Percentiles rank a stretch among this genome's conserved stretches.
These are phyloP conservation scores for Euzophera pinguis DNA, from an alignment of 2,888 invertebrate genomes.

Conservation along the genomic window DNA sequence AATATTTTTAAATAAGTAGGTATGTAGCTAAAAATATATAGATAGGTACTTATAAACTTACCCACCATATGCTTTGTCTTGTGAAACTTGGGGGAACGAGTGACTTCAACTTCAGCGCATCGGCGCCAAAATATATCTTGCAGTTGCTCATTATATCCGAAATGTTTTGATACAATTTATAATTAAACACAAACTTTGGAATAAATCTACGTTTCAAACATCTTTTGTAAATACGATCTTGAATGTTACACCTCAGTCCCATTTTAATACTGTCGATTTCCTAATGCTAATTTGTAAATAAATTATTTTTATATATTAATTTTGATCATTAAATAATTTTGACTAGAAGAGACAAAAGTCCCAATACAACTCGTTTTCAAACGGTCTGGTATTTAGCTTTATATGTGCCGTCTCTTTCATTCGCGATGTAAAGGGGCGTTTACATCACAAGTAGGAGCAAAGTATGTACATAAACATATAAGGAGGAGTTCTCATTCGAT, in stretches of 20 bases:
- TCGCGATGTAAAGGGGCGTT: slow-evolving; percentile 2
- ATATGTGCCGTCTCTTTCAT: slow-evolving; percentile 10
- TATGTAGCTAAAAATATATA: no score
- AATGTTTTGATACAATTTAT: slow-evolving; percentile 16
- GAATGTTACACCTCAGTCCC: slow-evolving; percentile 10
- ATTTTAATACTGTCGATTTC: slow-evolving; percentile 14
- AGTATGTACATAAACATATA: not conserved
- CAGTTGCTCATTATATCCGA: slow-evolving; percentile 3
- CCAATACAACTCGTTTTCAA: slow-evolving; percentile 10
- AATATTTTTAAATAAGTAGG: no score
- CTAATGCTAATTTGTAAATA: not conserved
- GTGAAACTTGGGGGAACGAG: not conserved
- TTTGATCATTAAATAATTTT: slow-evolving; percentile 1
- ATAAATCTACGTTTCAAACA: slow-evolving; percentile 4
- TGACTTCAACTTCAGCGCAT: slow-evolving; percentile 1
- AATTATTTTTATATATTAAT: slow-evolving; percentile 12
- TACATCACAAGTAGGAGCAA: not conserved
- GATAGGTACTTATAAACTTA: not conserved
- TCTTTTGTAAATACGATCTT: slow-evolving; percentile 10
- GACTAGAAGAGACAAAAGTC: slow-evolving; percentile 8
- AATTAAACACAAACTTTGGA: slow-evolving; percentile 12
- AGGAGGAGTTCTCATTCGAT: not conserved
- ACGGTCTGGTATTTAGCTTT: slow-evolving; percentile 9
- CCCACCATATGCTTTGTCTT: slow-evolving; percentile 8
- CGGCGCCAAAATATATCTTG: slow-evolving; percentile 4